Conservation (phyloP, 2,888 invertebrate genomes). For the Ectobius pallidus region DNA sequence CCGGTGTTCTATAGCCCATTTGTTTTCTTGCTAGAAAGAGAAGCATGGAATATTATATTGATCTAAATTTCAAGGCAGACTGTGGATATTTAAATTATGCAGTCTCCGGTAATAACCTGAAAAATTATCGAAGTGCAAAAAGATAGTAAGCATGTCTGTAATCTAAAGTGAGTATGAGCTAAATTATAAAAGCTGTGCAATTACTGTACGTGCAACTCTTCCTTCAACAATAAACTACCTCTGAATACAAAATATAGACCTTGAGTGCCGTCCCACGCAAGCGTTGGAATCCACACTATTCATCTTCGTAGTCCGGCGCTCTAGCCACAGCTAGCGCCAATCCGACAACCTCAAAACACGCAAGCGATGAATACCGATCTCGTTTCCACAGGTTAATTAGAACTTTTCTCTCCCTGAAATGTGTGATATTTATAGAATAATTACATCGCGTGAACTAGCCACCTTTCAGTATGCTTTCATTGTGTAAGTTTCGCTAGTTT, state of each 20-base stretch:
- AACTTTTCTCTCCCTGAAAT: neutral
- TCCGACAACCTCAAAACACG: neutral
- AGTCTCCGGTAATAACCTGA: no score
- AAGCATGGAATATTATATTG: slow-evolving; percentile 10
- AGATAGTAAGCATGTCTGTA: neutral
- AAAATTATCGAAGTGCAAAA: neutral
- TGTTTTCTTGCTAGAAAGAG: slow-evolving; percentile 14
- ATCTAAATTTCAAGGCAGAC: neutral
- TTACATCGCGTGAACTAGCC: slow-evolving; percentile 7
- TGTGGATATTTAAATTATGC: neutral
- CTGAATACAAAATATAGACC: neutral
- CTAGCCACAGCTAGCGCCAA: neutral
- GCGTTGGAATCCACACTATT: slow-evolving; percentile 7
- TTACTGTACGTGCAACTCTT: no score
- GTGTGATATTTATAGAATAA: slow-evolving; percentile 16
- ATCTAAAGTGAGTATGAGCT: neutral
- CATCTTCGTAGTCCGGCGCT: slow-evolving; percentile 1
- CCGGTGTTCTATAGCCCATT: neutral
- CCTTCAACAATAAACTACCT: neutral
- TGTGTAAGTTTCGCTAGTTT: neutral
- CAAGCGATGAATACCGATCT: neutral
- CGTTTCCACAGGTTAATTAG: slow-evolving; percentile 3
- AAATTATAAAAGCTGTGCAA: no score
- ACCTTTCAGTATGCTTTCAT: neutral
- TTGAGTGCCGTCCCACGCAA: neutral